A percentile compares a stretch with the other conserved stretches of the same genome.
Conservation (phyloP, 2,113 vertebrate species). For the Caracal caracal region DNA sequence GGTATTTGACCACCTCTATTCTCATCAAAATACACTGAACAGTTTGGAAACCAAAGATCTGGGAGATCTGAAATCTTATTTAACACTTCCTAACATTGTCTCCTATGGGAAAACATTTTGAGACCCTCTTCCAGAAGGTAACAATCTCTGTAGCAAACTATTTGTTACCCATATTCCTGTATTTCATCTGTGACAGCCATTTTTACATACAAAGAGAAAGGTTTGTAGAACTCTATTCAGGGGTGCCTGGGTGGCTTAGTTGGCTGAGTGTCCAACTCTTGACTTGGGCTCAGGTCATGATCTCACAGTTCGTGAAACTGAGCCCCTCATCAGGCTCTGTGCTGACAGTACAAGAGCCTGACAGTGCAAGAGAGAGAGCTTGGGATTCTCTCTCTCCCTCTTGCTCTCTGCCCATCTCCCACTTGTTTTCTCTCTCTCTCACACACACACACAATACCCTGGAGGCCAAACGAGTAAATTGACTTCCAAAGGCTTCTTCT, state of each 20-base stretch:
- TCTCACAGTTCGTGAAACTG: too few species aligned
- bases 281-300: too few species aligned
- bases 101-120: background rate
- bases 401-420: too few species aligned
- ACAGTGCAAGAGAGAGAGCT: too few species aligned
- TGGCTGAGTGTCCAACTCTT: too few species aligned
- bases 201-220: background rate
- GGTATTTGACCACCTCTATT: accelerated
- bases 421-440: too few species aligned
- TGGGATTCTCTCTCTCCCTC: too few species aligned
- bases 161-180: background rate
- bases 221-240: background rate
- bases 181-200: background rate
- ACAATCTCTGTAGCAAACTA: background rate
- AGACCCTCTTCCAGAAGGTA: background rate
- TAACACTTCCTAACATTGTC: background rate
- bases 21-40: accelerated
- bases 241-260: too few species aligned
- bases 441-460: background rate
- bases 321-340: too few species aligned
- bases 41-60: background rate
- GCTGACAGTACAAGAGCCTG: too few species aligned
- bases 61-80: background rate
- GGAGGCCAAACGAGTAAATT: slow-evolving; percentile 65
- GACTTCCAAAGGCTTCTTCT: slow-evolving; percentile 68